Evolutionary conservation across 2,797 vertebrate species (phyloP), one percentile per base, ranked within the genome.

Genomic region (Muscicapa striata): DNA sequence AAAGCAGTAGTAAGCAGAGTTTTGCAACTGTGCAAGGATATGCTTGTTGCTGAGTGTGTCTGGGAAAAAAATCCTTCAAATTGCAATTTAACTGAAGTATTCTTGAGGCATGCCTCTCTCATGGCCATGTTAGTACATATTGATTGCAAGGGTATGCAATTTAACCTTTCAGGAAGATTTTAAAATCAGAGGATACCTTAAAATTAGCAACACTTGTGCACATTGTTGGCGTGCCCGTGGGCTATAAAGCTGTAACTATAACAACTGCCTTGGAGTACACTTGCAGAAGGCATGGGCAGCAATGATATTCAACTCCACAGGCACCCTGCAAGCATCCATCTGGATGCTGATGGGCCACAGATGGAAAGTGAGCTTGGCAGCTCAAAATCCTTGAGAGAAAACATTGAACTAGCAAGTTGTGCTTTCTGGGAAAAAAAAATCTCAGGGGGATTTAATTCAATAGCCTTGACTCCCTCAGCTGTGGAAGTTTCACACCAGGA

Each of bases 271-370:
- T 62, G 43, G 83, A 93, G 62, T 51, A 46, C 29, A 8, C 64
- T 95, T 77, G 59, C 52, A 80, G 73, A 78, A 94, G 46, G 59
- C 46, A 59, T 29, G 63, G 84, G 59, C 78, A 93, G 74, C 81
- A 49, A 22, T 49, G 32, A 40, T 84, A 46, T 45, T 89, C 76
- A 68, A 29, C 40, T 92, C 75, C 81, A 72, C 2, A 52, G 92
- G 91, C 89, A 76, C 64, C 91, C 91, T 73, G 83, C 6, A 4
- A 91, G 70, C 55, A 52, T 79, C 90, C 94, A 73, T 94, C 91
- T 96, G 91, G 88, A 91, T 36, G 45, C 66, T 88, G 85, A 46
- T 73, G 73, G 85, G 69, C 74, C 74, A 84, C 90, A 95, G 94
- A 94, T 87, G 88, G 93, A 84, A 84, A 91, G 73, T 18, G 67